Percentiles rank a stretch among this genome's conserved stretches.
phyloP scores from a whole-genome alignment of 1,140 invertebrate species.

The Streblospio benedicti region DNA sequence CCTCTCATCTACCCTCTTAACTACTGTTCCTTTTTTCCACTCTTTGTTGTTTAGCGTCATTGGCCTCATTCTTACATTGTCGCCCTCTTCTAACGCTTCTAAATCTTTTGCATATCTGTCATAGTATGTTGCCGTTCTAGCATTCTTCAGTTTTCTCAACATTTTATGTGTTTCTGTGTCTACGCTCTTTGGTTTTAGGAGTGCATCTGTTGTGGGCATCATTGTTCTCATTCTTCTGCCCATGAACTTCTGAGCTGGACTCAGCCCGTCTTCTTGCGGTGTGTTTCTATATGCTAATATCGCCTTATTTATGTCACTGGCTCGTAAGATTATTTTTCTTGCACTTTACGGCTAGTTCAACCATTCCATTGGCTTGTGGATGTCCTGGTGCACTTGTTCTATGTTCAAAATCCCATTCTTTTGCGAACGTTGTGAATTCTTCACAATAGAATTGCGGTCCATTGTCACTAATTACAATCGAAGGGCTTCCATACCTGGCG shows the following conservation, averaged over 20 bases:
- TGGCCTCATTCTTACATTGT: background rate
- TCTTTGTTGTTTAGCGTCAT: background rate
- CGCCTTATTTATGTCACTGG: conserved; percentile 10
- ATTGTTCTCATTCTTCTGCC: background rate
- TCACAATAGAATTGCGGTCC: background rate
- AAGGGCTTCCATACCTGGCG: conserved; percentile 1
- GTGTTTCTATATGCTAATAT: conserved; percentile 18
- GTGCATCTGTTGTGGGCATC: background rate
- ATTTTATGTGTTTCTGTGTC: background rate
- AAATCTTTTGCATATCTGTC: background rate
- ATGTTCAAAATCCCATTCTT: conserved; percentile 4
- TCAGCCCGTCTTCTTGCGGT: conserved; percentile 2
- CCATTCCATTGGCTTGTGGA: conserved; percentile 5
- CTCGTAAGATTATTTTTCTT: background rate
- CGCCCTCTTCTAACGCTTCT: conserved; percentile 1
- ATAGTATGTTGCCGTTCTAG: background rate
- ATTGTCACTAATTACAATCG: conserved; percentile 5
- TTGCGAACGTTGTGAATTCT: conserved; percentile 2
- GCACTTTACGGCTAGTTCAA: conserved; percentile 5
- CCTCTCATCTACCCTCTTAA: background rate
- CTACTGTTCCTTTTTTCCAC: background rate
- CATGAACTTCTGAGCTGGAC: background rate
- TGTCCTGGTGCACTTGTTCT: background rate
- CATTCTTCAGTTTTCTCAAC: background rate
- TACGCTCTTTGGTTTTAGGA: background rate